phyloP scores from a whole-genome alignment of 2,888 invertebrate genomes.

The Drosophila quinaria region DNA sequence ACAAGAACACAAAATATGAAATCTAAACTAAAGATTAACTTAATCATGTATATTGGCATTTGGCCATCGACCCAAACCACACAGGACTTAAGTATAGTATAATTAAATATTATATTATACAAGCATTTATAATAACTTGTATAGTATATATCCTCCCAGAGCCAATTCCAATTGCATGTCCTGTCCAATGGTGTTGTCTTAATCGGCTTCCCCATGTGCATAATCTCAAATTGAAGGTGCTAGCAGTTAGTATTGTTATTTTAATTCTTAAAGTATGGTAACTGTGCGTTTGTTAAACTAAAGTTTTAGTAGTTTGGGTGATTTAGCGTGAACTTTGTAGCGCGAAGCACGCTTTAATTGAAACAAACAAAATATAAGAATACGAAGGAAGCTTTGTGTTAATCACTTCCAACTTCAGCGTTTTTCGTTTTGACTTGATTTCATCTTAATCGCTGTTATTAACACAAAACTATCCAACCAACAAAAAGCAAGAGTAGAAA shows the following conservation, averaged over 20 bases:
- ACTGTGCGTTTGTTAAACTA: constrained; percentile 22
- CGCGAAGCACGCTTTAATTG: constrained; percentile 30
- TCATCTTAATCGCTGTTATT: constrained; percentile 11
- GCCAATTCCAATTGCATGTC: constrained; percentile 9
- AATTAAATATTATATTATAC: not conserved
- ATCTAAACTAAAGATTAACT: constrained; percentile 22
- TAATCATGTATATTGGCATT: not conserved
- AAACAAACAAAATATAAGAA: not conserved
- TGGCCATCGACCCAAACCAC: constrained; percentile 14
- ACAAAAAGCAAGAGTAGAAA: constrained; percentile 54
- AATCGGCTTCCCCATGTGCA: constrained; percentile 36
- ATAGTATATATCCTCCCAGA: constrained; percentile 12
- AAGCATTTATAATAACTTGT: not conserved
- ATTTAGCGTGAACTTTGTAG: constrained; percentile 38
- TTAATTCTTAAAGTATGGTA: constrained; percentile 28
- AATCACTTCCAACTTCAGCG: constrained; percentile 17
- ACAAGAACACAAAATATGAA: constrained; percentile 19
- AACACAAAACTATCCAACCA: constrained; percentile 19
- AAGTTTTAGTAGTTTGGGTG: constrained; percentile 38
- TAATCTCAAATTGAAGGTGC: constrained; percentile 29
- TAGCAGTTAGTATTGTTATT: constrained; percentile 31
- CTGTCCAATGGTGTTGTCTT: constrained; percentile 1
- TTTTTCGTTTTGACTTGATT: not conserved
- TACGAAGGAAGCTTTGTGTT: constrained; percentile 17
- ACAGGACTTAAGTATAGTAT: constrained; percentile 2